These are phyloP conservation scores for Eolophus roseicapilla DNA, from an alignment of 2,113 vertebrate species.

Conservation along the genomic window DNA sequence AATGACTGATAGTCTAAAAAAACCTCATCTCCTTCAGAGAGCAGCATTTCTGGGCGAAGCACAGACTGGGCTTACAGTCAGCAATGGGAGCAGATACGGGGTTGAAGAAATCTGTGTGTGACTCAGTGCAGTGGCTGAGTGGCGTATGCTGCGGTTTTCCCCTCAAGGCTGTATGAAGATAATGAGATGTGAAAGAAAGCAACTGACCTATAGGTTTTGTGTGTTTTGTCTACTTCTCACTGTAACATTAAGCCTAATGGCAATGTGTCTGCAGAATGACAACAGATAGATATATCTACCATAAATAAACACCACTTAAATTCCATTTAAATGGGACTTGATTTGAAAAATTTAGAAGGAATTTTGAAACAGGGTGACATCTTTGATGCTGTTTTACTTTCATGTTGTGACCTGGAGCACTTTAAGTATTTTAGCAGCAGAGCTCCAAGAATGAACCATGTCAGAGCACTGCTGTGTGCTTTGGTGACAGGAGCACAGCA, in stretches of 20 bases:
- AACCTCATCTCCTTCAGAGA: constrained; percentile 6
- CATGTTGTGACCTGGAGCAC: background rate
- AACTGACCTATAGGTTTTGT: background rate
- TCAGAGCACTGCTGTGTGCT: background rate
- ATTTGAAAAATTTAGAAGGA: background rate
- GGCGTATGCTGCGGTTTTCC: background rate
- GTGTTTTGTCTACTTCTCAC: constrained; percentile 31
- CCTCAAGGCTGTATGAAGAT: constrained; percentile 8
- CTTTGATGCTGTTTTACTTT: background rate
- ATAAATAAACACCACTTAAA: background rate
- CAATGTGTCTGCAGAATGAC: background rate
- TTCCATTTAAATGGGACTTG: background rate
- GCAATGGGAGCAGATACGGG: background rate
- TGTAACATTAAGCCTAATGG: fast-evolving
- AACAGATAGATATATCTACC: background rate
- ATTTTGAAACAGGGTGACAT: background rate
- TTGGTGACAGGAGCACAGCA: background rate
- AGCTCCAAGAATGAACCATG: background rate
- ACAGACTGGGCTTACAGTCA: background rate
- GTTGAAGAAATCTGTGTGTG: background rate
- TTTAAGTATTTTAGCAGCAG: background rate
- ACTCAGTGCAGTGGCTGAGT: background rate
- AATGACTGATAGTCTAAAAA: background rate
- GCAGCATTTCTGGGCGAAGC: background rate
- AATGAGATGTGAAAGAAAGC: background rate